A percentile compares a stretch with the other conserved stretches of the same genome.
phyloP scores from a whole-genome alignment of 2,113 vertebrate species.

The Xyliphius kryptos region DNA sequence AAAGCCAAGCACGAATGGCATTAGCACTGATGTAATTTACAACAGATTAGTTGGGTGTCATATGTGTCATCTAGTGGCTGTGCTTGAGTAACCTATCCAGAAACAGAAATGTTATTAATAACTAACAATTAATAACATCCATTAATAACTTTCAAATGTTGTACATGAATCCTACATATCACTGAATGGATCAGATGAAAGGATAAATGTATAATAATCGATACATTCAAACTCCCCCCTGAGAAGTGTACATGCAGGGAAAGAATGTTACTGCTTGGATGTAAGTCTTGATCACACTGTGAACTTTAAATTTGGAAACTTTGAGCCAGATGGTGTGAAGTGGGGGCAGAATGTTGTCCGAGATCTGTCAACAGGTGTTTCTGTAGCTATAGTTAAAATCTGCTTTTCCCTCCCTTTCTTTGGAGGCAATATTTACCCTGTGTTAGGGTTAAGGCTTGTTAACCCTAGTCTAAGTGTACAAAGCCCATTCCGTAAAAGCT shows the following conservation, averaged over 20 bases:
- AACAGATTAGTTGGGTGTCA: slow-evolving; percentile 23
- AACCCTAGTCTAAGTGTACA: too few species aligned
- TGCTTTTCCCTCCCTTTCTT: slow-evolving; percentile 28
- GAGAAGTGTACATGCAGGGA: too few species aligned
- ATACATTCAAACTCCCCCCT: too few species aligned
- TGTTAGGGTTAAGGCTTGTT: too few species aligned
- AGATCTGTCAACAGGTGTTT: slow-evolving; percentile 61
- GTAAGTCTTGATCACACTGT: too few species aligned
- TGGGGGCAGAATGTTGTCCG: slow-evolving; percentile 41
- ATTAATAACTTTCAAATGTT: not conserved
- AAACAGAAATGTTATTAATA: not conserved
- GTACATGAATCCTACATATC: too few species aligned
- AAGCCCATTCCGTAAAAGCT: too few species aligned
- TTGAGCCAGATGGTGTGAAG: slow-evolving; percentile 43
- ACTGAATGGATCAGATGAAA: not conserved
- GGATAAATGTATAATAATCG: not conserved
- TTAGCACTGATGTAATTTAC: slow-evolving; percentile 37
- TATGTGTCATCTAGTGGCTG: not conserved
- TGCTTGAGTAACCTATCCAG: not conserved
- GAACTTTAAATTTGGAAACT: not conserved
- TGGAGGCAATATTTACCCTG: slow-evolving; percentile 26
- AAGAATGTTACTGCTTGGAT: too few species aligned
- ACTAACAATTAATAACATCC: too few species aligned
- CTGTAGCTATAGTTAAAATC: slow-evolving; percentile 54
- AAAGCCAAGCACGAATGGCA: slow-evolving; percentile 18